Base-by-base conservation (phyloP, 2,797 vertebrate species). In the Huso huso region DNA sequence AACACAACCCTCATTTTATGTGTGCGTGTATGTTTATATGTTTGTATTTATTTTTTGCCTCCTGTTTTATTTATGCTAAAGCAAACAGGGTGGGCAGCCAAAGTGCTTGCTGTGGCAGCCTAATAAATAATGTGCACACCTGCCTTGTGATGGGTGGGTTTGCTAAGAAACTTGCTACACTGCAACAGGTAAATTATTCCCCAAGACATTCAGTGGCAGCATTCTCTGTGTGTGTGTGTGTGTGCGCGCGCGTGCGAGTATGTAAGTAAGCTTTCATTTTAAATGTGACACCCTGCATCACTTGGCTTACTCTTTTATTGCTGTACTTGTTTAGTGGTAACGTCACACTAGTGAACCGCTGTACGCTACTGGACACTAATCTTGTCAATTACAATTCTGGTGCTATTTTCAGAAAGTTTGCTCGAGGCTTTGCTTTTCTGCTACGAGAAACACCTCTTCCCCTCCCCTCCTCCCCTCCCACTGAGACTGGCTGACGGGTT, bases 281-380 rank as follows among this genome's bases (percentile, higher is more conserved):
- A 48, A 66, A 79, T 76, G 78, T 80, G 84, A 82, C 77, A 88
- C 87, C 86, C 82, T 84, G 79, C 80, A 69, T 87, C 74, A 89
- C 80, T 87, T 87, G 93, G 90, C 93, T 94, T 90, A 94, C 93
- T 95, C 93, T 95, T 95, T 95, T 95, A 95, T 96, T 95, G 92
- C 89, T 94, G 93, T 87, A 86, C 93, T 95, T 96, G 94, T 95
- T 94, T 87, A 92, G 92, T 93, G 93, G 93, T 95, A 95, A 95
- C 91, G 91, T 94, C 92, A 84, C 23, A 37, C 90, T 86, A 83
- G 86, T 86, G 90, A 88, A 89, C 86, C 83, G 78, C 81, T 82
- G 82, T 84, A 82, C 48, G 84, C 82, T 79, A 85, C 82, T 84
- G 82, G 58, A 67, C 70, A 87, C 82, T 82, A 71, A 87, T 84